phyloP scores from a whole-genome alignment of 2,113 vertebrate species.

The Orycteropus afer region DNA sequence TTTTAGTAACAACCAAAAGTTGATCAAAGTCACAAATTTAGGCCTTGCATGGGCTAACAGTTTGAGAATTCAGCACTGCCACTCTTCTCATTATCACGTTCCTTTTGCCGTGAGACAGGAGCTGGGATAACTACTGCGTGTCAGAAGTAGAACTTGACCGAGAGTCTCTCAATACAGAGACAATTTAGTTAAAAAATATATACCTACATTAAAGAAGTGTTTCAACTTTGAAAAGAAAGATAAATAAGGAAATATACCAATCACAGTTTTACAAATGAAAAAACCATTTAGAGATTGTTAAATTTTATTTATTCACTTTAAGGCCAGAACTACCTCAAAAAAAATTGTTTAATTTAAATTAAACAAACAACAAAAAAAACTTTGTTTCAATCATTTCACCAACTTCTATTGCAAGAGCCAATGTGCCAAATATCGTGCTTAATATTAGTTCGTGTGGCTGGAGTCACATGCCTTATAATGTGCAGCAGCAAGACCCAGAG shows the following conservation, averaged over 20 bases:
- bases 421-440: neutral
- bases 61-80: neutral
- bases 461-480: neutral
- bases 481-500: neutral
- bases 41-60: neutral
- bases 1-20: neutral
- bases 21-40: neutral
- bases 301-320: neutral
- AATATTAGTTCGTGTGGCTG: neutral
- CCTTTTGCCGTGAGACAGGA: neutral
- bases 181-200: neutral
- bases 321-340: neutral
- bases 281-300: neutral
- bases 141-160: neutral
- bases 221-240: neutral
- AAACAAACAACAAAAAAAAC: neutral
- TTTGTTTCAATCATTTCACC: neutral
- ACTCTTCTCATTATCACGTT: neutral
- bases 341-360: neutral
- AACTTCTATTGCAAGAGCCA: neutral
- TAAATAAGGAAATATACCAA: neutral
- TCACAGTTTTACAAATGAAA: neutral
- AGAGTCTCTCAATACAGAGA: neutral
- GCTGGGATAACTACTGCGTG: neutral
- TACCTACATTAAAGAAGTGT: neutral